A percentile compares a stretch with the other conserved stretches of the same genome.
Conservation (phyloP, 2,113 vertebrate genomes). For the Coregonus clupeaformis region DNA sequence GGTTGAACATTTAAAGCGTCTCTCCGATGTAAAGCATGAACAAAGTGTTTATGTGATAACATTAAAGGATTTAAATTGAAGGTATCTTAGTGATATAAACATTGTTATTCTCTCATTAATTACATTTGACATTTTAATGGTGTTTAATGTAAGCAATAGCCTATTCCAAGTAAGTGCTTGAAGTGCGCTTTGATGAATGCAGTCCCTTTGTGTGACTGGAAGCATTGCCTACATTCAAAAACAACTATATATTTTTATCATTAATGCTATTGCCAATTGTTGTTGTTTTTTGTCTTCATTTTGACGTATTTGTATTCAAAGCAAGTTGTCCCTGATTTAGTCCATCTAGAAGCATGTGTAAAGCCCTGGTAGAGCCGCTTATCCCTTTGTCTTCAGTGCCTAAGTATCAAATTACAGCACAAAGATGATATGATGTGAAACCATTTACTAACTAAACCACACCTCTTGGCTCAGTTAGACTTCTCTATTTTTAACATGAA, state of each 20-base stretch:
- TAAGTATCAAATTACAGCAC: slow-evolving; percentile 28
- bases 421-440: background rate
- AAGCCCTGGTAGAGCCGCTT: no score
- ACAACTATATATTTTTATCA: background rate
- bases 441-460: slow-evolving; percentile 17
- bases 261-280: background rate
- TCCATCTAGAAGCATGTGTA: no score
- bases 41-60: background rate
- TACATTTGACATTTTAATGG: background rate
- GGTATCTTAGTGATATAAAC: background rate
- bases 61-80: background rate
- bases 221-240: background rate
- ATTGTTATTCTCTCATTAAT: background rate
- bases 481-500: background rate
- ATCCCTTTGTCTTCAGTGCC: slow-evolving; percentile 15
- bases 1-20: slow-evolving; percentile 62
- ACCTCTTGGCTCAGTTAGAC: background rate
- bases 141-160: background rate
- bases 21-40: background rate
- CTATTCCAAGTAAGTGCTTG: background rate
- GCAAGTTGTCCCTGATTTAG: no score
- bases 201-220: background rate
- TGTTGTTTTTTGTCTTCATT: background rate
- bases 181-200: background rate
- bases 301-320: no score